Base-by-base conservation (phyloP, 2,888 invertebrate genomes). In the Pterobdella sp. region DNA sequence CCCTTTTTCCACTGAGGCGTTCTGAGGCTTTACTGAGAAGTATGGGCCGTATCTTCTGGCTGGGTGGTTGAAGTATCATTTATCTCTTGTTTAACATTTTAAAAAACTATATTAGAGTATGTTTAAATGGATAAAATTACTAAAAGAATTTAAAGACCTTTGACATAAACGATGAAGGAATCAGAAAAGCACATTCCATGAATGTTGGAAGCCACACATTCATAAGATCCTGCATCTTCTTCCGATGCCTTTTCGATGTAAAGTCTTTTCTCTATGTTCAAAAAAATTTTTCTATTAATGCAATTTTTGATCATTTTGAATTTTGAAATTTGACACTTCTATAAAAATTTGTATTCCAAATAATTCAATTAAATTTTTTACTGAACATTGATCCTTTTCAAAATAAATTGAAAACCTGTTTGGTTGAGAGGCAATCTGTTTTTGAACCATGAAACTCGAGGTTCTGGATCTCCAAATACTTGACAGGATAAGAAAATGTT, bases 41-140 rank as follows among this genome's bases (percentile, higher is more conserved):
- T 92, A 91, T 0, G 97, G 97, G 3, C 94, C 90, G 7, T 97
- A 94, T 77, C 95, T 88, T 76, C 97, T 90, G 76, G 94, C 96
- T 94, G 87, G 14, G n/a, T 37, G 60, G 37, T 31, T 65, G 14
- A 29, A 31, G 26, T 56, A 26, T 7, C 26, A 14, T 22, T 14
- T 14, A 7, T 26, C 10, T 63, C 7, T 14, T 7, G n/a, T 7
- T 14, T 63, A n/a, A 63, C 7, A 7, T 26, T 67, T 7, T 34
- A 29, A 66, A 42, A 69, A 69, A 14, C 7, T 67, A 29, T 10
- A 32, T 67, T 32, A 10, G 31, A 34, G 10, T 67, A 32, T 67
- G 22, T 7, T 31, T 18, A 67, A 32, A 10, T 22, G 10, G 32
- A 31, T 34, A 31, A n/a, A 67, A 32, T 31, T 63, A 63, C 7